Conservation (phyloP, 2,888 invertebrate genomes). For the Ichneumon xanthorius region DNA sequence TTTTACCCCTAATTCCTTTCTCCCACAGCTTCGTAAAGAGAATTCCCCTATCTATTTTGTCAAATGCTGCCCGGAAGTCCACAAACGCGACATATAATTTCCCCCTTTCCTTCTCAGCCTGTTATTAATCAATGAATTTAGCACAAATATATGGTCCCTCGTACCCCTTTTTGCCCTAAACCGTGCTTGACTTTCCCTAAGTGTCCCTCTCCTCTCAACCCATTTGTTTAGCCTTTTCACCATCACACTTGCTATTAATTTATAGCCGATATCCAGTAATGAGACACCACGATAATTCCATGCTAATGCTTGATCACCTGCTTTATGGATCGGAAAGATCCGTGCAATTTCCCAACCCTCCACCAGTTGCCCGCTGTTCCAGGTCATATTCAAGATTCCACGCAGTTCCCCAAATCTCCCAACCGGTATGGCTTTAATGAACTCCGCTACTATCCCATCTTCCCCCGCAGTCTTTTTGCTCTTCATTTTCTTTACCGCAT, state of each 20-base stretch:
- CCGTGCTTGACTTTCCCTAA: slow-evolving; percentile 10
- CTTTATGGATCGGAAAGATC: slow-evolving; percentile 15
- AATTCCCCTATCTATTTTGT: too few species aligned
- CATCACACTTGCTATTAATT: background rate
- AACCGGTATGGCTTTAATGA: slow-evolving; percentile 36
- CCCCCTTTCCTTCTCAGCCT: background rate
- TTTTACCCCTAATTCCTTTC: too few species aligned
- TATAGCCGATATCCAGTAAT: background rate
- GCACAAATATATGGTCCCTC: slow-evolving; percentile 1
- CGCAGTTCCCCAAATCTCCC: background rate
- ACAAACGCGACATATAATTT: too few species aligned
- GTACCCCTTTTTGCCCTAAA: background rate
- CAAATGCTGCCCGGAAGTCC: too few species aligned
- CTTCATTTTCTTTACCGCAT: background rate
- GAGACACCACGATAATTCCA: background rate
- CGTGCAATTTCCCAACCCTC: slow-evolving; percentile 36
- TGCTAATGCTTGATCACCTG: background rate
- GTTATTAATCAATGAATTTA: slow-evolving; percentile 6
- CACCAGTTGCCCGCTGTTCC: slow-evolving; percentile 26
- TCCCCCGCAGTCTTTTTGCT: background rate
- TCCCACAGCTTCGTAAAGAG: too few species aligned
- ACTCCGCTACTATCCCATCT: slow-evolving; percentile 6
- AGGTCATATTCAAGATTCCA: slow-evolving; percentile 23
- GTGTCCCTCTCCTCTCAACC: too few species aligned
- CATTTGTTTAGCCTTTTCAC: background rate